Conservation (phyloP, 2,888 invertebrate species). For the Sylvicola fuscatus region DNA sequence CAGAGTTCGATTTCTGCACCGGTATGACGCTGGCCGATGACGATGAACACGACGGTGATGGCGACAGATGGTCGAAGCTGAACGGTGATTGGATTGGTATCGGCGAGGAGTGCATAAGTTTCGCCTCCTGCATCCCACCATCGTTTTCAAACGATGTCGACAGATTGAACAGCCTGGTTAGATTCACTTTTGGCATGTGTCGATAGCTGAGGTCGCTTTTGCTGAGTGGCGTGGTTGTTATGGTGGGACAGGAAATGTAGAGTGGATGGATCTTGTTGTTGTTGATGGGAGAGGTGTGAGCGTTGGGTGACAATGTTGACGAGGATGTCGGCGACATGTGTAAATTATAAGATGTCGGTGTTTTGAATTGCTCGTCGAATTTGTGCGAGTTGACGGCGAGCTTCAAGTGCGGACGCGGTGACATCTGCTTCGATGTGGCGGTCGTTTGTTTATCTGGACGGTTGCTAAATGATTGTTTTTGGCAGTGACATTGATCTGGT, state of each 20-base stretch:
- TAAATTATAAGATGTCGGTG: slow-evolving; percentile 8
- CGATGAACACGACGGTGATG: slow-evolving; percentile 8
- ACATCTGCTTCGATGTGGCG: not conserved
- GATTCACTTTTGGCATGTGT: slow-evolving; percentile 20
- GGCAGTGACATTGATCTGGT: not conserved
- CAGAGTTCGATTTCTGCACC: slow-evolving; percentile 24
- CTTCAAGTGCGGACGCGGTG: slow-evolving; percentile 1
- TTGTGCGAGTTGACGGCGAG: slow-evolving; percentile 1
- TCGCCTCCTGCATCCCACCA: slow-evolving; percentile 1
- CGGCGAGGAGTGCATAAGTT: slow-evolving; percentile 4
- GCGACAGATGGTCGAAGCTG: slow-evolving; percentile 7
- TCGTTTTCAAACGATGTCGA: slow-evolving; percentile 1
- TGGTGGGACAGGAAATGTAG: slow-evolving; percentile 4
- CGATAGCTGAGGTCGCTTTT: slow-evolving; percentile 6
- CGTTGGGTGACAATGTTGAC: slow-evolving; percentile 5
- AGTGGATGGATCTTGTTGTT: slow-evolving; percentile 4
- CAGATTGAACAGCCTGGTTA: slow-evolving; percentile 20
- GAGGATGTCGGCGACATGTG: slow-evolving; percentile 2
- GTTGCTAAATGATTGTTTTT: no score
- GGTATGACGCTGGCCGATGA: slow-evolving; percentile 8
- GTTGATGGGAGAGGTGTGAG: slow-evolving; percentile 1
- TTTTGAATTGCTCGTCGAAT: slow-evolving; percentile 9
- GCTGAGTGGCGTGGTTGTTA: not conserved
- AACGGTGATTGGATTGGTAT: slow-evolving; percentile 8
- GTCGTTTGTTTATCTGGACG: no score